Evolutionary conservation across 2,888 invertebrate genomes (phyloP), one percentile per base, ranked within the genome.

Genomic region (Lobophora halterata): DNA sequence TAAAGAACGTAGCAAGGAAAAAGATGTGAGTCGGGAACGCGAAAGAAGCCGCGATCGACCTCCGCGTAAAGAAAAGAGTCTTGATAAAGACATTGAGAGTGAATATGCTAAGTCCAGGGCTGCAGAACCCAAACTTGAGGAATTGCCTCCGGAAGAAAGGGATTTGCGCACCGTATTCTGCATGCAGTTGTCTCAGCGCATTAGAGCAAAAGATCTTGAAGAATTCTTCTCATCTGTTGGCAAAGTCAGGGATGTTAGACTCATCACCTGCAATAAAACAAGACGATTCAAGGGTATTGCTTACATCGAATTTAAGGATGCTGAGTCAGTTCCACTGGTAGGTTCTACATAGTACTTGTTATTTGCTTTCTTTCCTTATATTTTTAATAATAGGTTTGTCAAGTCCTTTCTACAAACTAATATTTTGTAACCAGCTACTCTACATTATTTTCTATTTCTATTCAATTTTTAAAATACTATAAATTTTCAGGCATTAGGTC

Each of bases 211-310:
- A 52, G 99, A 99, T 79, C 85, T 99, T 49, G 98, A 99, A 83
- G 99, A 99, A 79, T 99, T 99, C 80, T 99, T 99, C 80, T 97
- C 97, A 13, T 95, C 98, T 45, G 98, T 99, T 42, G 99, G 99
- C 24, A 98, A 98, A 91, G 98, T 98, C 40, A 92, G 97, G 58
- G 99, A 99, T 88, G 99, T 99, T 9, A 91, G 99, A 64, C 92
- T 99, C 58, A 99, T 99, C 40, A 98, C 98, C 37, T 99, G 99
- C 82, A 99, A 98, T 81, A 98, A 99, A 82, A 99, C 99, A 0
- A 92, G 99, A 67, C 89, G 99, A 54, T 99, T 99, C 67, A 99
- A 99, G 85, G 99, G 99, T 25, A 99, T 99, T 61, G 97, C 99
- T n/a, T 99, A 99, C 71, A 97, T 99, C 43, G 99, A 99, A 85